Conservation (phyloP, 2,888 invertebrate species). For the Caprella mutica region DNA sequence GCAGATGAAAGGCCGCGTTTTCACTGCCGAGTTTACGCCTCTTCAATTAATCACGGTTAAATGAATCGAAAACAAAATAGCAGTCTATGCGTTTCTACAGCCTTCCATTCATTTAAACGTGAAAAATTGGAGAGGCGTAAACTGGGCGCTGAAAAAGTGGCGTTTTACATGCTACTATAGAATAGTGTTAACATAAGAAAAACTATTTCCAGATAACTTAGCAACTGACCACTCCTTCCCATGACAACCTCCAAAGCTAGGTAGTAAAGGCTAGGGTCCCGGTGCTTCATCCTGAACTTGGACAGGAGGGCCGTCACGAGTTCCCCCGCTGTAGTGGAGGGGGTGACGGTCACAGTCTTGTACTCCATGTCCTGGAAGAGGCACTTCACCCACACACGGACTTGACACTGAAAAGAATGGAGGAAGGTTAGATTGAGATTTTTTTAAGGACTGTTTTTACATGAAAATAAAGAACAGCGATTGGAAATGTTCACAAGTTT, state of each 20-base stretch:
- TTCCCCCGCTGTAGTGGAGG: constrained; percentile 74
- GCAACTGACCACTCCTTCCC: constrained; percentile 45
- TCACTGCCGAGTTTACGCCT: no score
- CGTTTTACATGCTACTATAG: neutral
- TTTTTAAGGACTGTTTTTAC: no score
- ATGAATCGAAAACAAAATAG: no score
- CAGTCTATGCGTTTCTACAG: no score
- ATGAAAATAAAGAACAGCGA: no score
- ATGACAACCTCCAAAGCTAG: constrained; percentile 89
- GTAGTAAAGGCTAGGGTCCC: constrained; percentile 84
- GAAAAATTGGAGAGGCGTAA: no score
- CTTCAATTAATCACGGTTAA: no score
- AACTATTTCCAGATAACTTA: neutral
- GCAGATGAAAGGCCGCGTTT: no score
- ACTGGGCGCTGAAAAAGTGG: no score
- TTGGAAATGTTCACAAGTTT: no score
- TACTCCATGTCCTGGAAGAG: constrained; percentile 88
- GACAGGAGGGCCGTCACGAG: constrained; percentile 70
- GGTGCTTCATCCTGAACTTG: constrained; percentile 81
- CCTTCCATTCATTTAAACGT: no score
- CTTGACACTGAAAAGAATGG: constrained; percentile 17
- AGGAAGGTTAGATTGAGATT: no score
- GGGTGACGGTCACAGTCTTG: constrained; percentile 81
- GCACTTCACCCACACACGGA: constrained; percentile 45
- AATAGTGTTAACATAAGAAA: neutral